Evolutionary conservation across 1,140 invertebrate species (phyloP).

Genomic region (Ylistrum balloti): DNA sequence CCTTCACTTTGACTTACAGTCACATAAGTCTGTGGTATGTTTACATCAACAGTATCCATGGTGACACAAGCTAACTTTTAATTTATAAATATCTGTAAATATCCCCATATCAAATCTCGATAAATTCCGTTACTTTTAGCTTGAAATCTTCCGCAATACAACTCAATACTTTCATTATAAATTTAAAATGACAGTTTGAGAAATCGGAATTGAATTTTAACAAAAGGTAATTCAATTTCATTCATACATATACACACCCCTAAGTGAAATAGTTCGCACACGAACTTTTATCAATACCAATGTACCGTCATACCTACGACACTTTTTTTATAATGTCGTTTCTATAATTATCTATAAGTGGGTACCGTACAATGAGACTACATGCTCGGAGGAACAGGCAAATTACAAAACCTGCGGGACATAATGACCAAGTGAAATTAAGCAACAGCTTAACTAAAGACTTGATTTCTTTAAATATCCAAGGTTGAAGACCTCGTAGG

Average conservation of each 20-base stretch:
- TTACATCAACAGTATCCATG: background rate
- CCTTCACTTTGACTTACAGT: no score
- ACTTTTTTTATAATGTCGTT: background rate
- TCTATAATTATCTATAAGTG: constrained; percentile 29
- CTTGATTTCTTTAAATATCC: background rate
- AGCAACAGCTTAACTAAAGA: background rate
- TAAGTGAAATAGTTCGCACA: constrained; percentile 18
- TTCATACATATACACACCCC: background rate
- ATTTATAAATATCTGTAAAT: background rate
- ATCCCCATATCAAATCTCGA: background rate
- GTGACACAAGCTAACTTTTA: background rate
- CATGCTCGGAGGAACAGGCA: constrained; percentile 5
- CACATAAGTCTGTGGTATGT: background rate
- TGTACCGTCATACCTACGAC: background rate
- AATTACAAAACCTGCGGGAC: background rate
- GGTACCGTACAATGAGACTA: background rate
- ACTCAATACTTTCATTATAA: background rate
- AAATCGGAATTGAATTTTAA: background rate
- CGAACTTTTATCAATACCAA: background rate
- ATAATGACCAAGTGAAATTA: background rate
- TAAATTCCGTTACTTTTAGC: background rate
- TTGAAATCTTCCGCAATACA: background rate
- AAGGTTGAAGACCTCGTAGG: background rate
- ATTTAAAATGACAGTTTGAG: constrained; percentile 18
- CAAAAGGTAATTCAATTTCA: constrained; percentile 17